phyloP scores from a whole-genome alignment of 2,888 invertebrate genomes.

The Serrognathus titanus region DNA sequence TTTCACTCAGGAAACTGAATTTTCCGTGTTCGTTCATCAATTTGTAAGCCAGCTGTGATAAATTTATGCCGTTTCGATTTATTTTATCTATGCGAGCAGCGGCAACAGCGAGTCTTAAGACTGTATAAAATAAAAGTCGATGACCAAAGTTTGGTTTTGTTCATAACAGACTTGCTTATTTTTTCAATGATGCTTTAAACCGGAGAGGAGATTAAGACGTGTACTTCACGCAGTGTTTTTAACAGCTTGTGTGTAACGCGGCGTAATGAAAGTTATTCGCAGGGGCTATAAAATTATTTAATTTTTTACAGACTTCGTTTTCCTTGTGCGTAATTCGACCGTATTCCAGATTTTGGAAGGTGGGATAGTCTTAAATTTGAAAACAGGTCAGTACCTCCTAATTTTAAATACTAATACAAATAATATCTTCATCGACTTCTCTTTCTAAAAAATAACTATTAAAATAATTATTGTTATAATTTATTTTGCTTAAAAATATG shows the following conservation, averaged over 20 bases:
- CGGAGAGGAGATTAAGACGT: neutral
- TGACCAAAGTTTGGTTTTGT: neutral
- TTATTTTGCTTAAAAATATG: no score
- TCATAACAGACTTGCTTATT: neutral
- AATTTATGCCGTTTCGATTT: no score
- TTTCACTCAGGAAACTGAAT: no score
- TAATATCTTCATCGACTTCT: no score
- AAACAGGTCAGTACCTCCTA: conserved; percentile 3
- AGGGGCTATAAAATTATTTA: neutral
- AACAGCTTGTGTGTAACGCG: neutral
- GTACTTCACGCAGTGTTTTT: neutral
- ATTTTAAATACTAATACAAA: neutral
- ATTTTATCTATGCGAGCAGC: neutral
- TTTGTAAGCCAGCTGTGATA: no score
- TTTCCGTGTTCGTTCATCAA: no score
- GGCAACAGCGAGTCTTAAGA: neutral
- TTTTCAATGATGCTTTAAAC: neutral
- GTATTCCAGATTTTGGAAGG: conserved; percentile 6
- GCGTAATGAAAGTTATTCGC: neutral
- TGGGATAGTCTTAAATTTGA: conserved; percentile 3
- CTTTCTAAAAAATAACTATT: no score
- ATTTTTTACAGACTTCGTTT: conserved; percentile 8
- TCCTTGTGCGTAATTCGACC: conserved; percentile 2
- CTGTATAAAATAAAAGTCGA: conserved; percentile 1
- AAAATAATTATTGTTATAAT: no score